These are phyloP conservation scores for human DNA, from an alignment of 2,113 vertebrate species.

Conservation along the genomic window DNA sequence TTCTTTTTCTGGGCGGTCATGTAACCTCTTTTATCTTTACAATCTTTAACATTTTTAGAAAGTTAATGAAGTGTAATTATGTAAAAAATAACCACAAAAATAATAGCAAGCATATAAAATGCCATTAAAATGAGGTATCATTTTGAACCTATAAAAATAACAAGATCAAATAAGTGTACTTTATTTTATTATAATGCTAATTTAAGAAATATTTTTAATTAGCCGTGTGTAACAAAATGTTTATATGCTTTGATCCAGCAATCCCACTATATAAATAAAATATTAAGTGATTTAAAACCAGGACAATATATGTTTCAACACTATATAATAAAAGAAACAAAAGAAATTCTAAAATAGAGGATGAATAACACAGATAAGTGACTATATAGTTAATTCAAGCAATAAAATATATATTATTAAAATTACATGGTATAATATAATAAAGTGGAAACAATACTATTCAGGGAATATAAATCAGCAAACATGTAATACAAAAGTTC, in stretches of 20 bases:
- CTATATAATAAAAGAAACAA: background rate
- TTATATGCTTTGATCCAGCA: background rate
- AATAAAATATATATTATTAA: background rate
- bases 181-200: background rate
- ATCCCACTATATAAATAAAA: background rate
- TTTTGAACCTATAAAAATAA: background rate
- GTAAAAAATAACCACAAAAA: background rate
- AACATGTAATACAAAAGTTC: background rate
- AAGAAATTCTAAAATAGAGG: background rate
- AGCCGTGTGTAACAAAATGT: background rate
- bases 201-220: background rate
- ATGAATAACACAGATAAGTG: background rate
- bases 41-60: background rate
- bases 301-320: background rate
- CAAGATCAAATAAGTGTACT: background rate
- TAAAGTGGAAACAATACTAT: background rate
- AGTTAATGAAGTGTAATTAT: background rate
- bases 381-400: background rate
- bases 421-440: background rate
- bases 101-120: background rate
- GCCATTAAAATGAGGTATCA: background rate
- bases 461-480: background rate
- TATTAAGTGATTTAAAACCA: background rate
- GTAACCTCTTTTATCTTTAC: background rate
- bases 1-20: background rate